phyloP scores from a whole-genome alignment of 2,113 vertebrate genomes.

The Stomatorhinus ivindoensis region DNA sequence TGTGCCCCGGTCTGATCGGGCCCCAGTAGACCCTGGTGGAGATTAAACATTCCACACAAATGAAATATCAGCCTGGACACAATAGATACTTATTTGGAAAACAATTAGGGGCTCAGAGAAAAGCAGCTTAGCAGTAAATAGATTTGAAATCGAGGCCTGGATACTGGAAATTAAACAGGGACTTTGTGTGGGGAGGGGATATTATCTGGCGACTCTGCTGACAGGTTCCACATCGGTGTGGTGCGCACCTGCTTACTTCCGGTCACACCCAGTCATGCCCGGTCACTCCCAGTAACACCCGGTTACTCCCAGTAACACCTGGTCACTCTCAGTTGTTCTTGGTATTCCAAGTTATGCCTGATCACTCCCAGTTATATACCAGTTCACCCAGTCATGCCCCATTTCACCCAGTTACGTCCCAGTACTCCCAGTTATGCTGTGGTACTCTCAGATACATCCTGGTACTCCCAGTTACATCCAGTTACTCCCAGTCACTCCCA shows the following conservation, averaged over 20 bases:
- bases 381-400: background rate
- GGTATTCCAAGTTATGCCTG: background rate
- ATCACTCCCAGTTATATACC: background rate
- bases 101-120: background rate
- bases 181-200: background rate
- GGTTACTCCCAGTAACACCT: background rate
- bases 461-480: too few relatives aligned
- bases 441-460: background rate
- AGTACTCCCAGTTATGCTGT: background rate
- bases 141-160: background rate
- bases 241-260: background rate
- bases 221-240: conserved; percentile 58
- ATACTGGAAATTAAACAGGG: background rate
- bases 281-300: background rate
- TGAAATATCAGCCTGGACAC: background rate
- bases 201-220: conserved; percentile 22
- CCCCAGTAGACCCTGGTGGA: too few relatives aligned
- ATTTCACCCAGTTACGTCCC: background rate
- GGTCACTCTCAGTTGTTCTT: background rate
- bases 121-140: background rate
- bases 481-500: background rate
- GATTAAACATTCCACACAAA: background rate
- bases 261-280: background rate
- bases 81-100: background rate
- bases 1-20: background rate